These are phyloP conservation scores for Kryphioiulus occultus DNA, from an alignment of 2,888 invertebrate species.

Conservation along the genomic window DNA sequence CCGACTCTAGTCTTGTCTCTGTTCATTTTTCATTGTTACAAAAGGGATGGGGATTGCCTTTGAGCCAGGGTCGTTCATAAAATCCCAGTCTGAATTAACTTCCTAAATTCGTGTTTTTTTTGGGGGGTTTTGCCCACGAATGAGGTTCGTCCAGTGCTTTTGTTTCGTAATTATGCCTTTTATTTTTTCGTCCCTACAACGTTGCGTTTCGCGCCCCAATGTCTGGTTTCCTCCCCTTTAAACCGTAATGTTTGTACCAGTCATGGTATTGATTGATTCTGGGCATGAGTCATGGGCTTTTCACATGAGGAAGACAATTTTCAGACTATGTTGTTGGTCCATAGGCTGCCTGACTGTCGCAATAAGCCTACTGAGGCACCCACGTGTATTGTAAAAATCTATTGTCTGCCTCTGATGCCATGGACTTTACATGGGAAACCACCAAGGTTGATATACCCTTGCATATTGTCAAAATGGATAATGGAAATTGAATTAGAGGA, in stretches of 20 bases:
- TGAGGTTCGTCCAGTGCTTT: not conserved
- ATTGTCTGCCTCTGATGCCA: not conserved
- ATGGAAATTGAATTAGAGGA: not conserved
- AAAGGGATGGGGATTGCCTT: not conserved
- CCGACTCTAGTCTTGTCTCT: not conserved
- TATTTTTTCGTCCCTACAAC: not conserved
- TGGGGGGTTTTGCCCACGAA: not conserved
- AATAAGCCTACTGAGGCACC: not conserved
- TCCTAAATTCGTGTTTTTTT: not conserved
- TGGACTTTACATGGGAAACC: not conserved
- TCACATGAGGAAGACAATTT: slow-evolving; percentile 3
- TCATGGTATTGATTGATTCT: slow-evolving; percentile 39
- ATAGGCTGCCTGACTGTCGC: not conserved
- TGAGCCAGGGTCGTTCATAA: not conserved
- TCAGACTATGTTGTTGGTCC: not conserved
- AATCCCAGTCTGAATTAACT: not conserved
- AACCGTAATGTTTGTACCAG: slow-evolving; percentile 41
- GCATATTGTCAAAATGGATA: slow-evolving; percentile 27
- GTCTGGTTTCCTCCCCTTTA: slow-evolving; percentile 45
- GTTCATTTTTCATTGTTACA: slow-evolving; percentile 5
- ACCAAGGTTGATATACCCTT: not conserved
- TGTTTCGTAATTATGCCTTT: not conserved
- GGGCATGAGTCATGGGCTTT: slow-evolving; percentile 38
- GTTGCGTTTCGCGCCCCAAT: not conserved
- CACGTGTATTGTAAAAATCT: slow-evolving; percentile 3